Base-by-base conservation (phyloP, 2,888 invertebrate species). In the Archips xylosteana region DNA sequence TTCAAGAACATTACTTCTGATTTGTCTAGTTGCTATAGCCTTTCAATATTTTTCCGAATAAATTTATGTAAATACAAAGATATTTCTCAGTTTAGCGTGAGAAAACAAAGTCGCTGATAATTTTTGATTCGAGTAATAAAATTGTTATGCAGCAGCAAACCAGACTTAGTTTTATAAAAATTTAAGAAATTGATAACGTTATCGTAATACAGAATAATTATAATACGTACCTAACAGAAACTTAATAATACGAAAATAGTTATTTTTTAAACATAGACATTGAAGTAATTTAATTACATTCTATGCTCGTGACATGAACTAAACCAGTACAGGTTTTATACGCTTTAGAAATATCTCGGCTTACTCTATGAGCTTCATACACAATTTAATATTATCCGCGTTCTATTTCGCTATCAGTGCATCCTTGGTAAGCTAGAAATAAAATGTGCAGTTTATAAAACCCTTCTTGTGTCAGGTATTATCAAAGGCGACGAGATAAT, bases 401-500 rank as follows among this genome's bases (percentile, higher is more conserved):
- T 36, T 32, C 12, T 42, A 42, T 66, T 47, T 36, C 34, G 42
- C 3, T 39, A 36, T 66, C n/a, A 76, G 47, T 51, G 70, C 67
- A 61, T 76, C 63, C 80, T 78, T 79, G 77, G 77, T 80, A 81
- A 85, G 78, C 76, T 80, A 81, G 84, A 83, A 86, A 82, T 82
- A 86, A 85, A 85, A 81, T 83, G 82, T 82, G 80, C 81, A 82
- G 83, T 81, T 85, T 63, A 82, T 82, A 84, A 84, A 80, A 80
- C 83, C 82, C 83, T 87, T 87, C 89, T 86, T 89, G 84, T 86
- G 91, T 81, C 95, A 99, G 99, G 99, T 87, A 97, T 99, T 89
- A 98, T 98, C 92, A 98, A 98, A 95, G 97, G 99, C 85, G 99
- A 99, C 94, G 99, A 99, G 95, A 99, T 99, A 92, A 98, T 99